phyloP scores from a whole-genome alignment of 1,140 invertebrate species.

The Brachionus rubens region DNA sequence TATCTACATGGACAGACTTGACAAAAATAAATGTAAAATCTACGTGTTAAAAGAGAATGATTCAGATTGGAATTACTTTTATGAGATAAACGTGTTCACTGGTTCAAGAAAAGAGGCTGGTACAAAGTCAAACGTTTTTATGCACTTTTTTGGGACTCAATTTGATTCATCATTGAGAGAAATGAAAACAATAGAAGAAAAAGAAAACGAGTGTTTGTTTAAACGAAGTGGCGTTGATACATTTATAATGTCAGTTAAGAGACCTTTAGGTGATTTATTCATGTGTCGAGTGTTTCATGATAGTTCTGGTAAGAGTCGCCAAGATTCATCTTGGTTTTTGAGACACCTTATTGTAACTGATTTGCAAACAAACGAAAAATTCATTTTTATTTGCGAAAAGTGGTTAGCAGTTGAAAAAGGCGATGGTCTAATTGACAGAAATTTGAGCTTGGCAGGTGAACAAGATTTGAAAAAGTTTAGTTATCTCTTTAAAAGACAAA shows the following conservation, averaged over 20 bases:
- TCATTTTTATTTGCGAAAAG: too few relatives aligned
- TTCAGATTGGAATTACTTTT: too few relatives aligned
- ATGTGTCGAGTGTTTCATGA: conserved; percentile 65
- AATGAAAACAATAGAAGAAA: conserved; percentile 55
- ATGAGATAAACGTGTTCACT: too few relatives aligned
- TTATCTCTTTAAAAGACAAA: conserved; percentile 62
- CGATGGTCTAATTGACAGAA: conserved; percentile 64
- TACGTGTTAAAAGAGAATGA: conserved; percentile 53
- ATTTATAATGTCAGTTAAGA: conserved; percentile 55
- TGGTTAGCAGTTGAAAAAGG: conserved; percentile 65
- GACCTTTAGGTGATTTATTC: conserved; percentile 62
- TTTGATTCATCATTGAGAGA: too few relatives aligned
- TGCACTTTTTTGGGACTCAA: too few relatives aligned
- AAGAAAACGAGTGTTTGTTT: conserved; percentile 49
- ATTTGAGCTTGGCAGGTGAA: conserved; percentile 62
- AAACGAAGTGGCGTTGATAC: conserved; percentile 59
- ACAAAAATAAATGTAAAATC: conserved; percentile 50
- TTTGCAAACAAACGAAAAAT: conserved; percentile 63
- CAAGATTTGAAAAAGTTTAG: conserved; percentile 61
- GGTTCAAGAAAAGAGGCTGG: too few relatives aligned
- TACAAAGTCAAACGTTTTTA: too few relatives aligned
- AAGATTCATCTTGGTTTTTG: conserved; percentile 63
- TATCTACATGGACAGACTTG: conserved; percentile 58
- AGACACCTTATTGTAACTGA: conserved; percentile 63
- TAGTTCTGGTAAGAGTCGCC: conserved; percentile 62